Evolutionary conservation across 92 coral and sea anemone species (phyloP).

Genomic region (Umimayanthus kanabou): DNA sequence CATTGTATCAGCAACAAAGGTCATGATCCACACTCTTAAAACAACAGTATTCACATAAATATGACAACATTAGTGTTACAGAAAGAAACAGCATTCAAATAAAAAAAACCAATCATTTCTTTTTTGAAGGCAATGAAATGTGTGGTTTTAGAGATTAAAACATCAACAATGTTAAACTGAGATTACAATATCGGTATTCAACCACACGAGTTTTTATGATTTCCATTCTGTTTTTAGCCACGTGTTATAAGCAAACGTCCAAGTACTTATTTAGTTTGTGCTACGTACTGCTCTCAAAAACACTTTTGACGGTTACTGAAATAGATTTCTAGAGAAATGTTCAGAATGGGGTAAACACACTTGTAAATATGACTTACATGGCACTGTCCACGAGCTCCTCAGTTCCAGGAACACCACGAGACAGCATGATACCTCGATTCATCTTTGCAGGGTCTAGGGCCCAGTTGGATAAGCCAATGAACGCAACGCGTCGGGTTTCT

Average conservation of each 20-base stretch:
- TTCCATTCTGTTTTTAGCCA: not conserved
- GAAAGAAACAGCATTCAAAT: too few species aligned
- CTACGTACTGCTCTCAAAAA: not conserved
- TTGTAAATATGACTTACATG: constrained; percentile 45
- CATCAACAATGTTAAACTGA: too few species aligned
- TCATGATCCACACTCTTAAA: not conserved
- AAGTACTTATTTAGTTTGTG: not conserved
- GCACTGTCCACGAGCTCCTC: constrained; percentile 78
- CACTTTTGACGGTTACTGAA: not conserved
- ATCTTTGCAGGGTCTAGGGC: constrained; percentile 87
- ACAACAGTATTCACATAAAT: not conserved
- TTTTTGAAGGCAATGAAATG: too few species aligned
- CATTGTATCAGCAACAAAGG: not conserved
- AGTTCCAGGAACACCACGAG: constrained; percentile 74
- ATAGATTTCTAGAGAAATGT: not conserved
- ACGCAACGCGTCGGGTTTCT: constrained; percentile 64
- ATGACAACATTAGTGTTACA: too few species aligned
- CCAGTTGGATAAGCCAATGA: constrained; percentile 91
- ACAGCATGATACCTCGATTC: constrained; percentile 81
- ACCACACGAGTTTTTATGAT: not conserved
- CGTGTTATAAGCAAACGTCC: not conserved
- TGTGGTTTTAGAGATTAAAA: too few species aligned
- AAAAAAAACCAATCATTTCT: too few species aligned
- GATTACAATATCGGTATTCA: not conserved
- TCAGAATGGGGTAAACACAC: not conserved